Evolutionary conservation across 2,888 invertebrate genomes (phyloP), one percentile per base, ranked within the genome.

Genomic region (Nemapogon koenigi): DNA sequence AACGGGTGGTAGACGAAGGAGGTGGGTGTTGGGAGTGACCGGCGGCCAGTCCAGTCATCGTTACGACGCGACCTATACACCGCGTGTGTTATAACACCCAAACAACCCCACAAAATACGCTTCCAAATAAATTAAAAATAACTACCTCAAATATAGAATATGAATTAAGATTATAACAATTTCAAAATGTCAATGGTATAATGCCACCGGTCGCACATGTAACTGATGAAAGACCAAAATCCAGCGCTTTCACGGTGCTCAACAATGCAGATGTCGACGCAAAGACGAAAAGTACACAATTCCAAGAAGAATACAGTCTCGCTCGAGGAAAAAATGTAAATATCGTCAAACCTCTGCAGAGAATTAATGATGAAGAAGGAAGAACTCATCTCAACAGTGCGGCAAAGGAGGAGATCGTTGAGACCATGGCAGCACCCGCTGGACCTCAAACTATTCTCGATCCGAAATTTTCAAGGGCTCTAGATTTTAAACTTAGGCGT

Each of bases 401-500:
- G 22, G 22, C 26, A 16, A 41, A 36, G 17, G 41, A 41, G 26
- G 37, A 31, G 17, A 41, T 39, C 29, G 11, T 29, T 15, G 27
- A 38, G 13, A 14, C 38, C n/a, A 35, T 40, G 37, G 44, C 49
- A 39, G 44, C 46, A 26, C 44, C 47, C 26, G 40, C 37, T 37
- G 49, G 41, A 37, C 54, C 49, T 16, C 58, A 57, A 43, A 58
- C 67, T 17, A 62, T 69, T 33, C 56, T 73, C 41, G 73, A 76
- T 44, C 69, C 73, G 14, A 82, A 84, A 49, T 89, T 90, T 60
- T 85, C 86, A 43, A 84, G 86, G 50, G 85, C 86, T 38, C 75
- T 91, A 42, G 89, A 89, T 58, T 84, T 85, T 28, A 89, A 89
- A 59, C 66, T 91, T 41, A 79, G 84, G 22, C 83, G 84, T 41